These are phyloP conservation scores for Macrotis lagotis DNA, from an alignment of 2,113 vertebrate genomes.

Conservation along the genomic window DNA sequence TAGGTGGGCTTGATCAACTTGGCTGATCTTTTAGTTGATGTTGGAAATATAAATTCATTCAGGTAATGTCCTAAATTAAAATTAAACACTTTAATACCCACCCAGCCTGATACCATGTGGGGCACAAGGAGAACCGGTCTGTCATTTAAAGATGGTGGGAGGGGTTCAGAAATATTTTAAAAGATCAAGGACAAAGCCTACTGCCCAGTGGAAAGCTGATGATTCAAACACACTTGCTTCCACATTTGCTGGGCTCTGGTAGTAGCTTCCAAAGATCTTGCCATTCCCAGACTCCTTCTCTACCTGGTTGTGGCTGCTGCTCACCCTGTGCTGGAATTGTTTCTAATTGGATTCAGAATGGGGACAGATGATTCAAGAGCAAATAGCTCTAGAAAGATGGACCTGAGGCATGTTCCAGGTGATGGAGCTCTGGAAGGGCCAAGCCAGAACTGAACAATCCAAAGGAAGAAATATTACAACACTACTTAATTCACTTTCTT, in stretches of 20 bases:
- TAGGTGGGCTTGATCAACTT: neutral
- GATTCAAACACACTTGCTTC: neutral
- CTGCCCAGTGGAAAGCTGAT: neutral
- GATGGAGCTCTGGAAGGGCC: neutral
- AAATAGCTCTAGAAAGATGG: neutral
- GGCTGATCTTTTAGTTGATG: neutral
- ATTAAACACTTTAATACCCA: neutral
- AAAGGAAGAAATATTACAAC: neutral
- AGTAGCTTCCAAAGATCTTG: neutral
- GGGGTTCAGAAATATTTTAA: neutral
- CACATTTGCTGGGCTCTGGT: neutral
- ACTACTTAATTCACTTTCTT: neutral
- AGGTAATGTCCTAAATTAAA: neutral
- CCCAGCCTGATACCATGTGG: neutral
- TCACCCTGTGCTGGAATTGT: neutral
- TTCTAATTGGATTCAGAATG: neutral
- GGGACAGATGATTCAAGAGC: neutral
- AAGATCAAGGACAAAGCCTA: neutral
- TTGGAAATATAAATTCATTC: neutral
- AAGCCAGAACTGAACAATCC: neutral
- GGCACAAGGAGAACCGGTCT: neutral
- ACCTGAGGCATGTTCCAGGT: neutral
- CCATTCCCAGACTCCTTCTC: neutral
- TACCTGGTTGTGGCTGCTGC: neutral
- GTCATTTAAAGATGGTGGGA: neutral